Evolutionary conservation across 2,797 vertebrate genomes (phyloP).

Genomic region (Spatula versicolor): DNA sequence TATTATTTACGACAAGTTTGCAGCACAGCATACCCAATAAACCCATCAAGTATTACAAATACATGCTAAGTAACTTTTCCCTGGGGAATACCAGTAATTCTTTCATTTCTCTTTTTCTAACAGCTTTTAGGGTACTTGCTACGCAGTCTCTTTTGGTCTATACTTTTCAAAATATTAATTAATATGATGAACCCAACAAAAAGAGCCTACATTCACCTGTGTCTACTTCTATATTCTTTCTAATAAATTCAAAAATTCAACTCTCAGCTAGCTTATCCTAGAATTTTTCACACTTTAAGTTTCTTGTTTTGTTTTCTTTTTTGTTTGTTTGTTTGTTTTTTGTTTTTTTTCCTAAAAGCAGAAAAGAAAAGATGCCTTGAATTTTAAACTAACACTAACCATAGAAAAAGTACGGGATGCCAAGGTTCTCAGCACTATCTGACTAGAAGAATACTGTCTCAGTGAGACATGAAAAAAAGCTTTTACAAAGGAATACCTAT

Average conservation of each 20-base stretch:
- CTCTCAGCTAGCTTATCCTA: neutral
- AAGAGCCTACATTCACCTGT: neutral
- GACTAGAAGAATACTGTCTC: neutral
- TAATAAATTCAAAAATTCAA: neutral
- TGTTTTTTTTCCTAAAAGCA: neutral
- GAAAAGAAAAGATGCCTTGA: neutral
- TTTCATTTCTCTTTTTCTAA: conserved; percentile 1
- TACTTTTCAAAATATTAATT: neutral
- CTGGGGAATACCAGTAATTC: neutral
- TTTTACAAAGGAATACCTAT: neutral
- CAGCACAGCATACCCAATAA: neutral
- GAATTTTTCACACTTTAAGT: neutral
- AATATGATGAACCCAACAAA: neutral
- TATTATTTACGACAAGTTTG: neutral
- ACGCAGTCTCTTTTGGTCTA: neutral
- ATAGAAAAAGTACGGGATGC: neutral
- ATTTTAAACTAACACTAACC: neutral
- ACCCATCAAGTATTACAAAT: conserved; percentile 17
- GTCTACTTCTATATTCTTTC: neutral
- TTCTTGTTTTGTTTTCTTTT: neutral
- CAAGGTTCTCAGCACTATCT: neutral
- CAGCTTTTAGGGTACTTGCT: neutral
- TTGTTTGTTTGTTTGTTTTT: no score
- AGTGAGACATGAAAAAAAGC: neutral
- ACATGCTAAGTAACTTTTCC: conserved; percentile 3